Conservation (phyloP, 2,888 invertebrate genomes). For the Platycheirus albimanus region DNA sequence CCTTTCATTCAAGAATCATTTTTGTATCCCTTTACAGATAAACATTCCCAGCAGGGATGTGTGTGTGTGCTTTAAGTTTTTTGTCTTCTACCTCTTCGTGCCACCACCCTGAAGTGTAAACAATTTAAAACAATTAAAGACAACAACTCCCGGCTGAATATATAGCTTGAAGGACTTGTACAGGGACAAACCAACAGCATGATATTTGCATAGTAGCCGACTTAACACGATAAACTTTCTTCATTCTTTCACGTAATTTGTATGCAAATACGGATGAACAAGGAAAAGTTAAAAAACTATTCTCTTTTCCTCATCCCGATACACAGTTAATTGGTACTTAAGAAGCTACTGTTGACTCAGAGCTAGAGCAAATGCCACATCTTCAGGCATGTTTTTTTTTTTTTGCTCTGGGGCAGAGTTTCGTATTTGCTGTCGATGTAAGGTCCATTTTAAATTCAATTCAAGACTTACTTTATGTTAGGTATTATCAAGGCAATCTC, state of each 20-base stretch:
- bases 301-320: background rate
- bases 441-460: no score
- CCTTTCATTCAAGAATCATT: no score
- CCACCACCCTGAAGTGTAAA: conserved; percentile 9
- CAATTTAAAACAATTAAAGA: conserved; percentile 25
- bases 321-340: conserved; percentile 21
- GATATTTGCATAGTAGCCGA: conserved; percentile 28
- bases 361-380: background rate
- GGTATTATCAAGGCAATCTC: no score
- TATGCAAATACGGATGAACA: conserved; percentile 33
- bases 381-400: background rate
- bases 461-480: no score
- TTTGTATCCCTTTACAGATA: background rate
- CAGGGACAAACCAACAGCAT: conserved; percentile 1
- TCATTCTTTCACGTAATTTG: conserved; percentile 32
- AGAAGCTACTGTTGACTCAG: background rate
- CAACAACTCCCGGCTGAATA: conserved; percentile 1
- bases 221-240: conserved; percentile 32
- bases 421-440: no score
- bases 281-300: conserved; percentile 23
- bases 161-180: conserved; percentile 18
- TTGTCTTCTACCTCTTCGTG: background rate
- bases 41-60: background rate
- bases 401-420: no score
- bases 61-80: background rate